A percentile compares a stretch with the other conserved stretches of the same genome.
These are phyloP conservation scores for Odontamblyopus rebecca DNA, from an alignment of 2,797 vertebrate species.

Conservation along the genomic window DNA sequence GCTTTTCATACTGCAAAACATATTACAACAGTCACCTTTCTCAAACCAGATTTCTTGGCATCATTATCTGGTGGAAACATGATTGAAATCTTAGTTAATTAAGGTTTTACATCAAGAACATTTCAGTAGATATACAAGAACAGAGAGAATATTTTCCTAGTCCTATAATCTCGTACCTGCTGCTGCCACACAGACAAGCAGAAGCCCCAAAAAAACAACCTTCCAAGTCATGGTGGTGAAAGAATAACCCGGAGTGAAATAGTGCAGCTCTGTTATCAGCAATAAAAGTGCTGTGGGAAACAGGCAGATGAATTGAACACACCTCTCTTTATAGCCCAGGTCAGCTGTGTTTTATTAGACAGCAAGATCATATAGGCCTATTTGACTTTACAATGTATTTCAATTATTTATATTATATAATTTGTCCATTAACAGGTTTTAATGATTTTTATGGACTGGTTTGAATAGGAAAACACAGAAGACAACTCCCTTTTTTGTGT, in stretches of 20 bases:
- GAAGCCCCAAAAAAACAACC: constrained; percentile 59
- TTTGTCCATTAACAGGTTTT: not conserved
- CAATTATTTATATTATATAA: not conserved
- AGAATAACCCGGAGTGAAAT: constrained; percentile 38
- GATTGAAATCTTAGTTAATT: not conserved
- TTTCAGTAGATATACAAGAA: not conserved
- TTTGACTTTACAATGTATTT: not conserved
- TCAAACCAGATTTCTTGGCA: constrained; percentile 30
- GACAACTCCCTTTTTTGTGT: not conserved
- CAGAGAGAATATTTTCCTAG: not conserved
- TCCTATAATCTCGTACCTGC: constrained; percentile 52
- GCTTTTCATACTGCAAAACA: not conserved
- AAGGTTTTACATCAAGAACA: not conserved
- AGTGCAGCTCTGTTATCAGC: constrained; percentile 10
- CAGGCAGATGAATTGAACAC: constrained; percentile 44
- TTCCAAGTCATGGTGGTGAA: constrained; percentile 55
- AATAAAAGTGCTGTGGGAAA: constrained; percentile 41
- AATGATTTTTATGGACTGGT: not conserved
- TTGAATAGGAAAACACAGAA: not conserved
- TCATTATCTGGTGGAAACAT: constrained; percentile 37
- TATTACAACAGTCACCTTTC: constrained; percentile 44
- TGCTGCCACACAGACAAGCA: constrained; percentile 55
- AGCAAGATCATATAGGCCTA: too few species aligned
- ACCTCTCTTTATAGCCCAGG: not conserved
- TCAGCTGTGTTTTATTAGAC: not conserved